Base-by-base conservation (phyloP, 2,113 vertebrate species). In the Theristicus caerulescens region DNA sequence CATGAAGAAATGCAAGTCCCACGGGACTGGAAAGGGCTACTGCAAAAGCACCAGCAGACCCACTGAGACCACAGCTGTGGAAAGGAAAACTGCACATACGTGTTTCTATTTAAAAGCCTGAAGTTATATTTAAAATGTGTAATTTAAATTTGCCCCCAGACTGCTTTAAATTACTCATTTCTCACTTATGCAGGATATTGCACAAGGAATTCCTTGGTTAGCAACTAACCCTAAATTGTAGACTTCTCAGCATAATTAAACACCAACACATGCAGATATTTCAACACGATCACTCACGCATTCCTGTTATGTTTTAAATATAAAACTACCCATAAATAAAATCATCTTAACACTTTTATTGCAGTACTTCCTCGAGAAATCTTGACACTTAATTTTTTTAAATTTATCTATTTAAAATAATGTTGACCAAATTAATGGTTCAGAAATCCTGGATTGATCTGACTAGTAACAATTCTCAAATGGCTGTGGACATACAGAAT, bases 151-250 rank as follows among this genome's bases (percentile, higher is more conserved):
- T 98, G 96, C 97, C 98, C 97, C 97, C 88, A 97, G 97, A 98
- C 97, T 97, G 78, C 94, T 97, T 95, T 95, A 95, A 98, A 98
- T 98, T 98, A 98, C 95, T 98, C 98, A 96, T 98, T 97, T 96
- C 89, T 97, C 98, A 98, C 95, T 97, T 96, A 96, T 93, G 95
- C 95, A 98, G 98, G 97, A 95, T 98, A 98, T 98, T 98, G 98
- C 95, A 97, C 96, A 97, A 98, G 96, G 94, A 98, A 98, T 98
- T 97, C 96, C 89, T 98, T 69, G 85, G 94, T 98, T 97, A 95
- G 87, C 93, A 16, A 72, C 95, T 96, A 98, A 93, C 92, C 93
- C 95, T 97, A 90, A 96, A 96, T 90, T 86, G 77, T 93, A 94
- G 97, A 82, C 93, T 98, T 98, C 93, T 73, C 97, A 92, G 70